Conservation (phyloP, 2,888 invertebrate species). For the Acrobasis repandana region DNA sequence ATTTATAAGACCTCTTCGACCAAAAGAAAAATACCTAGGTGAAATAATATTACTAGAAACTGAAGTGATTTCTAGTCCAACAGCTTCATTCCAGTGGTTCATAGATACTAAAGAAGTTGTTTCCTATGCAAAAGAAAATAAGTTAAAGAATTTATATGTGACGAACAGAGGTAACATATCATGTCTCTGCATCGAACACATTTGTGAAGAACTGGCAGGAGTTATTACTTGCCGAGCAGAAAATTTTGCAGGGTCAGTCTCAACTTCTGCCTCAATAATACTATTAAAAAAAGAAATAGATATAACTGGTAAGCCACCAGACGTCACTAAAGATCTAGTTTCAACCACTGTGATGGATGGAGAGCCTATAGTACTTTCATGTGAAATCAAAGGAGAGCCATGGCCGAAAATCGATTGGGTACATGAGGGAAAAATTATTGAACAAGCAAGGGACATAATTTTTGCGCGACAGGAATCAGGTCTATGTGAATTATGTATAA, state of each 20-base stretch:
- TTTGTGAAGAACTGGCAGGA: conserved; percentile 87
- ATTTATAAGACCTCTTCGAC: conserved; percentile 87
- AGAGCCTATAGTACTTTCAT: conserved; percentile 89
- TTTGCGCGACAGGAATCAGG: conserved; percentile 90
- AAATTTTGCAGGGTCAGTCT: conserved; percentile 94
- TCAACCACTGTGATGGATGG: conserved; percentile 94
- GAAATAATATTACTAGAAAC: conserved; percentile 92
- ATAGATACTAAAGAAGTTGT: conserved; percentile 88
- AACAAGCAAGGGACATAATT: conserved; percentile 89
- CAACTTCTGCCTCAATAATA: conserved; percentile 90
- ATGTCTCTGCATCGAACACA: conserved; percentile 89
- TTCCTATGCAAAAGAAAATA: conserved; percentile 76
- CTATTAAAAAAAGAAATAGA: conserved; percentile 82
- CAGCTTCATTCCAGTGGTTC: conserved; percentile 94
- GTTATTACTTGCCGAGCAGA: conserved; percentile 94
- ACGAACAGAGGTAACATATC: conserved; percentile 89
- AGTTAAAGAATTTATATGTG: conserved; percentile 87
- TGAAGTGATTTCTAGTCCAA: conserved; percentile 88
- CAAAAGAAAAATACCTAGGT: conserved; percentile 87
- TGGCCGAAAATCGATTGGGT: conserved; percentile 92
- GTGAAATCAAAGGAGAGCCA: conserved; percentile 89
- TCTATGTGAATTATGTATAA: conserved; percentile 89
- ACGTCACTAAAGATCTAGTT: conserved; percentile 88
- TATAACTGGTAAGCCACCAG: conserved; percentile 81
- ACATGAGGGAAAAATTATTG: conserved; percentile 87